Evolutionary conservation across 2,797 vertebrate genomes (phyloP).

Genomic region (Linurgus olivaceus): DNA sequence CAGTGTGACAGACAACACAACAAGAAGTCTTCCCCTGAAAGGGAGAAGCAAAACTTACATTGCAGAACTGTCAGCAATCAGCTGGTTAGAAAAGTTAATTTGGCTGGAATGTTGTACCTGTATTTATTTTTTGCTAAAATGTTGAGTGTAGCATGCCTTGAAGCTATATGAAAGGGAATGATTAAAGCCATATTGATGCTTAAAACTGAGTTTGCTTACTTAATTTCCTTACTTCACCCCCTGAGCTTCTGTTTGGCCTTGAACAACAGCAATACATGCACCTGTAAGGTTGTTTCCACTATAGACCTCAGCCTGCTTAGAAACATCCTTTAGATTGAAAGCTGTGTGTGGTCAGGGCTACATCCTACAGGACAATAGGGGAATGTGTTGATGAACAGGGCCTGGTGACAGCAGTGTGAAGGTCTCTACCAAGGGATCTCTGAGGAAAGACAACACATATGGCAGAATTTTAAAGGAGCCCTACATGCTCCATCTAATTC

Average conservation of each 20-base stretch:
- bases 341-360: not conserved
- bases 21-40: not conserved
- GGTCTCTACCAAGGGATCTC: fast-evolving
- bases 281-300: not conserved
- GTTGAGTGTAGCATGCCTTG: not conserved
- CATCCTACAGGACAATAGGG: not conserved
- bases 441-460: not conserved
- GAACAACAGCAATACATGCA: fast-evolving
- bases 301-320: not conserved
- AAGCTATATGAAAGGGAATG: not conserved
- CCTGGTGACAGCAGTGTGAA: not conserved
- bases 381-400: not conserved
- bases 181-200: conserved; percentile 24
- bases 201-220: not conserved
- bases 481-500: not conserved
- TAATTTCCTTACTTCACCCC: not conserved
- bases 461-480: not conserved
- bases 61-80: not conserved
- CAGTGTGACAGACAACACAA: not conserved
- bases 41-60: not conserved
- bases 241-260: not conserved
- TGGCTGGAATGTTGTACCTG: fast-evolving
- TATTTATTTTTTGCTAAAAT: not conserved
- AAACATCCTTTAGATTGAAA: not conserved
- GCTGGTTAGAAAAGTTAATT: not conserved